phyloP scores from a whole-genome alignment of 2,888 invertebrate genomes.

The Tiliacea aurago region DNA sequence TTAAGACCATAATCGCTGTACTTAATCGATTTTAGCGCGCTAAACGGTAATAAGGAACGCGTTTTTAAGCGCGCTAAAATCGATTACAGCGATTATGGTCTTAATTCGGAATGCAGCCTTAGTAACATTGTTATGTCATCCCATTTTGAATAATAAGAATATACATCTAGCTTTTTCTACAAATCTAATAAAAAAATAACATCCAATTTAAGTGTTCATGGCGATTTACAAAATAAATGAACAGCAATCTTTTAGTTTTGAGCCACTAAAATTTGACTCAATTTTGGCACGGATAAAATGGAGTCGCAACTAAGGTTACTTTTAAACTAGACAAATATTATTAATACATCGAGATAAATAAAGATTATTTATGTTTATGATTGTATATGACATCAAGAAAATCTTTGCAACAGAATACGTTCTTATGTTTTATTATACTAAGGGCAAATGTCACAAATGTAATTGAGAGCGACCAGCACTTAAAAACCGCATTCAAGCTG shows the following conservation, averaged over 20 bases:
- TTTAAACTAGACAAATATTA: background rate
- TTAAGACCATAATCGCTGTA: too few species aligned
- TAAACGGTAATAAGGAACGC: too few species aligned
- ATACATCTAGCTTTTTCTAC: conserved; percentile 4
- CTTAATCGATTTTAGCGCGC: too few species aligned
- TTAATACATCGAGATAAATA: too few species aligned
- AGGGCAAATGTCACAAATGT: background rate
- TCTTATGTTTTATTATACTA: background rate
- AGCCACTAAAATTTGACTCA: background rate
- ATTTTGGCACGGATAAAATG: background rate
- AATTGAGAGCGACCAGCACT: background rate
- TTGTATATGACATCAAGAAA: too few species aligned
- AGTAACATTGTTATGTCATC: background rate
- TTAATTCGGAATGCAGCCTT: too few species aligned
- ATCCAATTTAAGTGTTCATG: background rate
- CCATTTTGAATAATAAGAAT: background rate
- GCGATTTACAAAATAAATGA: conserved; percentile 1
- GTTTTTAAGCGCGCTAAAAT: too few species aligned
- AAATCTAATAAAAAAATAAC: conserved; percentile 10
- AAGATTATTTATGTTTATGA: too few species aligned
- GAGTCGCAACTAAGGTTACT: conserved; percentile 11
- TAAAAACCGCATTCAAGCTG: background rate
- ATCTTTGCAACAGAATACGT: background rate
- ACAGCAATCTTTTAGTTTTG: background rate
- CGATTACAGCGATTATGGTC: too few species aligned